These are phyloP conservation scores for Phortica magna DNA, from an alignment of 2,888 invertebrate genomes.

Conservation along the genomic window DNA sequence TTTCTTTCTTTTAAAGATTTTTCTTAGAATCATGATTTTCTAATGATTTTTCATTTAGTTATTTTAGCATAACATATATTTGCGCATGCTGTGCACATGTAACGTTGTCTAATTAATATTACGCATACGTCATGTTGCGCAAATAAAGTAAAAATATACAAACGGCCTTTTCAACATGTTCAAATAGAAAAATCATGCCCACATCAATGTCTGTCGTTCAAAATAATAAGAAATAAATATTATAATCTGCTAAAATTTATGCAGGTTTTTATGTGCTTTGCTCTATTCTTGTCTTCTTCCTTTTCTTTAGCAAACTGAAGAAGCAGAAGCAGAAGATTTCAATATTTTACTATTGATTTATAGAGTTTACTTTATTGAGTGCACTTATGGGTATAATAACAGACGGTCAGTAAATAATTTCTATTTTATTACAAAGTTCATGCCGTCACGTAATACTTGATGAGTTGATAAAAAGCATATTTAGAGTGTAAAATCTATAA, in stretches of 20 bases:
- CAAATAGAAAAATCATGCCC: conserved; percentile 9
- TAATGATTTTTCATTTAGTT: too few species aligned
- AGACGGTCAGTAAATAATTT: neutral
- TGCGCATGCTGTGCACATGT: neutral
- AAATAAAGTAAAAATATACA: neutral
- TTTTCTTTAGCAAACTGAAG: neutral
- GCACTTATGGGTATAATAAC: neutral
- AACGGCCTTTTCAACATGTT: neutral
- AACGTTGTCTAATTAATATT: neutral
- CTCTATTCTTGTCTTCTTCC: neutral
- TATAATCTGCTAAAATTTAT: conserved; percentile 31
- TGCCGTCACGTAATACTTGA: neutral
- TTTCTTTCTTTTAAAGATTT: too few species aligned
- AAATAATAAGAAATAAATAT: conserved; percentile 29
- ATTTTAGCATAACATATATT: too few species aligned
- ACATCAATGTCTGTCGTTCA: conserved; percentile 7
- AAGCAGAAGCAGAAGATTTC: neutral
- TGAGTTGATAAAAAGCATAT: neutral
- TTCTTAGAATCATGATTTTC: too few species aligned
- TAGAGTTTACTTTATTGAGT: neutral
- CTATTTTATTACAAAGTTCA: neutral
- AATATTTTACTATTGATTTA: conserved; percentile 4
- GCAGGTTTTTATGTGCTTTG: conserved; percentile 21
- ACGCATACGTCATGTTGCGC: neutral
- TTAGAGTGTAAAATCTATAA: too few species aligned